These are phyloP conservation scores for Rhingia rostrata DNA, from an alignment of 2,888 invertebrate genomes.

Conservation along the genomic window DNA sequence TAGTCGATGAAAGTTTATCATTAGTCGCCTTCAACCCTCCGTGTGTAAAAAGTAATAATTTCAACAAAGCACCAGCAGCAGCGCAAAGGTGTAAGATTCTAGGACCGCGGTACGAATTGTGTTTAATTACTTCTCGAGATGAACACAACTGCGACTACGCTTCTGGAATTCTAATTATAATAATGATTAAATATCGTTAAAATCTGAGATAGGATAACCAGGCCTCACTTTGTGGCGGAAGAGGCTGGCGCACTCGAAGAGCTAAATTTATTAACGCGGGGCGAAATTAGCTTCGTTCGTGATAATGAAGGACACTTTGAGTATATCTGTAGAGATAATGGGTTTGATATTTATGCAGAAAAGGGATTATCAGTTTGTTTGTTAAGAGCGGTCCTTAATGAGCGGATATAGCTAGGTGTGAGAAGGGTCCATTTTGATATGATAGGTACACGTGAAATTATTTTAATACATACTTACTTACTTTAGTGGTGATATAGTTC, in stretches of 20 bases:
- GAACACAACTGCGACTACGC: constrained; percentile 53
- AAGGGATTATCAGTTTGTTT: no score
- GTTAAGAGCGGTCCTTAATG: no score
- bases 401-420: no score
- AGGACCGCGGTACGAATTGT: constrained; percentile 26
- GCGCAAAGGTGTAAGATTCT: constrained; percentile 29
- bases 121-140: constrained; percentile 56
- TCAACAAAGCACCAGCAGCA: constrained; percentile 2
- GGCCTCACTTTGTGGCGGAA: background rate
- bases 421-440: no score
- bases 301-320: background rate
- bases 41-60: constrained; percentile 33
- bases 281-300: background rate
- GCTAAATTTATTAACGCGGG: background rate
- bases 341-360: no score
- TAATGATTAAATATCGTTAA: constrained; percentile 65
- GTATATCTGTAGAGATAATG: background rate
- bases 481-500: no score
- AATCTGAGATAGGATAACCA: constrained; percentile 49
- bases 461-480: no score
- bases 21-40: constrained; percentile 16
- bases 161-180: constrained; percentile 64
- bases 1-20: constrained; percentile 41
- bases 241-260: background rate
- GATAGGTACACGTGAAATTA: no score